Conservation (phyloP, 2,888 invertebrate genomes). For the Lamproptera curius region DNA sequence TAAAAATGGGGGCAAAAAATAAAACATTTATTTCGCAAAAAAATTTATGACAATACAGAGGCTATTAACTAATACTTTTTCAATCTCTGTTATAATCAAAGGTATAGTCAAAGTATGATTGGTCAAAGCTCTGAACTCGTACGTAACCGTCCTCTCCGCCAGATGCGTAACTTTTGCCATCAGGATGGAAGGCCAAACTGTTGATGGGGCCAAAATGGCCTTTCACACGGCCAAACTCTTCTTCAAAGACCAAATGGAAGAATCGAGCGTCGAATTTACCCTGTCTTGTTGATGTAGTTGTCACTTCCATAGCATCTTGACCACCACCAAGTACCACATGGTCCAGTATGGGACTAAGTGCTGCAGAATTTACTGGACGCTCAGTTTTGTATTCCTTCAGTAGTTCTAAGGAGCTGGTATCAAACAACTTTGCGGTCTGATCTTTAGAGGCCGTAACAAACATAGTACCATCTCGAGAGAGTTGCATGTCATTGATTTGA, state of each 20-base stretch:
- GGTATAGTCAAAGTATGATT: slow-evolving; percentile 96
- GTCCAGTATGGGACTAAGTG: slow-evolving; percentile 95
- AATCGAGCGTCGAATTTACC: slow-evolving; percentile 98
- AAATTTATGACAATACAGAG: slow-evolving; percentile 17
- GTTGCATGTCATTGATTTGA: slow-evolving; percentile 97
- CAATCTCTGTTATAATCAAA: slow-evolving; percentile 87
- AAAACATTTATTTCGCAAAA: slow-evolving; percentile 11
- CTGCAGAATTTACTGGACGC: slow-evolving; percentile 98
- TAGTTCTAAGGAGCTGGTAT: slow-evolving; percentile 89
- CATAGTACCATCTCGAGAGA: slow-evolving; percentile 95
- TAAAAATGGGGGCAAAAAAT: slow-evolving; percentile 2
- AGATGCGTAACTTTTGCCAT: slow-evolving; percentile 96
- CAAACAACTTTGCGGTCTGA: slow-evolving; percentile 96
- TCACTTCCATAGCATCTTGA: slow-evolving; percentile 99
- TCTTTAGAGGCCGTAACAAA: slow-evolving; percentile 99
- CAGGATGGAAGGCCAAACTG: slow-evolving; percentile 98
- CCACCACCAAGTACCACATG: slow-evolving; percentile 99
- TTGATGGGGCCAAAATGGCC: slow-evolving; percentile 99
- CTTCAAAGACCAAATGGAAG: slow-evolving; percentile 97
- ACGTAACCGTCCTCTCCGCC: slow-evolving; percentile 99
- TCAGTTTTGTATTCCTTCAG: slow-evolving; percentile 98
- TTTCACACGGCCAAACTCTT: slow-evolving; percentile 98
- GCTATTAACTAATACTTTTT: slow-evolving; percentile 22
- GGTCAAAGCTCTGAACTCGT: slow-evolving; percentile 96
- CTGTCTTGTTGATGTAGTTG: slow-evolving; percentile 93